Evolutionary conservation across 92 coral and sea anemone species (phyloP).

Genomic region (Epizoanthus ramosus): DNA sequence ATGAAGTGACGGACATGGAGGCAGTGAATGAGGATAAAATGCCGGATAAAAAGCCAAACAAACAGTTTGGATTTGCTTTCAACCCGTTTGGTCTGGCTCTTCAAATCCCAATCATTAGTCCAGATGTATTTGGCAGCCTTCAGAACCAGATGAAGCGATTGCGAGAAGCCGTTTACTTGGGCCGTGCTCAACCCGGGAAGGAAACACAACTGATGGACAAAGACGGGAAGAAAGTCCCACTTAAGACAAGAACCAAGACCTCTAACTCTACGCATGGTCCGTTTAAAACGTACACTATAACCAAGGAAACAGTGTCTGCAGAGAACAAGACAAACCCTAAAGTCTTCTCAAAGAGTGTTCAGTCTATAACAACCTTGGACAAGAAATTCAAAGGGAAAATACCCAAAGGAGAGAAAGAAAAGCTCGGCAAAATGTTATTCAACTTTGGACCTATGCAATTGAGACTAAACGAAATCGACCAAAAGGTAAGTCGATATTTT

Average conservation of each 20-base stretch:
- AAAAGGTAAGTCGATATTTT: background rate
- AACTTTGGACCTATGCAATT: conserved; percentile 43
- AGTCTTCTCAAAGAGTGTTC: conserved; percentile 64
- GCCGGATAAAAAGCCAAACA: conserved; percentile 44
- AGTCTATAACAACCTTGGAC: conserved; percentile 73
- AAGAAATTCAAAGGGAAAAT: conserved; percentile 44
- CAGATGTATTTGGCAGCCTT: conserved; percentile 61
- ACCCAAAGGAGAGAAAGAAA: conserved; percentile 47
- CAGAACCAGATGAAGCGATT: conserved; percentile 50
- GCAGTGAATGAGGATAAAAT: conserved; percentile 21
- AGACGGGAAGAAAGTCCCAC: conserved; percentile 47
- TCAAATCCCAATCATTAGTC: conserved; percentile 70
- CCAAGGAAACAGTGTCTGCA: conserved; percentile 69
- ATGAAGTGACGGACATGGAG: conserved; percentile 26
- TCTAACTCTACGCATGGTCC: conserved; percentile 76
- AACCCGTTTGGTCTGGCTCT: conserved; percentile 69
- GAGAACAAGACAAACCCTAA: conserved; percentile 74
- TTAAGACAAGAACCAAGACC: conserved; percentile 73
- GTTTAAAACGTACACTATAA: conserved; percentile 75
- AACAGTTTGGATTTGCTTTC: conserved; percentile 48
- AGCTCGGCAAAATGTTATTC: conserved; percentile 18
- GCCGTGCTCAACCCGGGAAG: conserved; percentile 18
- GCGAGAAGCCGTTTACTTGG: conserved; percentile 17
- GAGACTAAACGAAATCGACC: conserved; percentile 20
- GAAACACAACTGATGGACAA: conserved; percentile 23